Conservation (phyloP, 2,113 vertebrate species). For the Otolemur garnettii region DNA sequence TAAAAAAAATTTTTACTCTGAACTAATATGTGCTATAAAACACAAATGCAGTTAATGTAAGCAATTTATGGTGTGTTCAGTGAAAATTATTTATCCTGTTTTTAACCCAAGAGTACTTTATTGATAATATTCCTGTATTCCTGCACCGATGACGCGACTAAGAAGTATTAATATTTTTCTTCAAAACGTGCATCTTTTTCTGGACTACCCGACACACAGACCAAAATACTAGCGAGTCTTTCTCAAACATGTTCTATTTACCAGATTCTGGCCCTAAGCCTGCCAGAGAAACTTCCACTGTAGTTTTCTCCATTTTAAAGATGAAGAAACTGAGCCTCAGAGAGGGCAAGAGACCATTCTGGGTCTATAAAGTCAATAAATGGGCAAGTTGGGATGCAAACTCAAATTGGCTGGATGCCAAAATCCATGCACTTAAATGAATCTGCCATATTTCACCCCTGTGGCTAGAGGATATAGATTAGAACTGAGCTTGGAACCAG, state of each 20-base stretch:
- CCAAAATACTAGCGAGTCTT: neutral
- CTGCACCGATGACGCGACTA: neutral
- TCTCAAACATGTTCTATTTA: neutral
- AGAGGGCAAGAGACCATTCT: neutral
- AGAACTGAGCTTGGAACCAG: neutral
- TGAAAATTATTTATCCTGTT: constrained; percentile 16
- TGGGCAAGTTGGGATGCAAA: neutral
- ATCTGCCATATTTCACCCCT: neutral
- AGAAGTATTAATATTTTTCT: neutral
- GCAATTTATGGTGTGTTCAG: neutral
- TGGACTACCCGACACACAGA: neutral
- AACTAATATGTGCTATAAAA: neutral
- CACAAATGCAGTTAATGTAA: neutral
- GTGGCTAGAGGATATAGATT: accelerated
- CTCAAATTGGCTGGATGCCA: neutral
- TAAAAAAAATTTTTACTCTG: neutral
- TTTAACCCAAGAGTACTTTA: constrained; percentile 16
- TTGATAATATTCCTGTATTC: neutral
- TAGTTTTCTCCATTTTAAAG: neutral
- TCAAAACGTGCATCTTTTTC: neutral
- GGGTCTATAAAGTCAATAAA: neutral
- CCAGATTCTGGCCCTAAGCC: neutral
- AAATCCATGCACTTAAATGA: neutral
- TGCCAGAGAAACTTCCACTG: neutral
- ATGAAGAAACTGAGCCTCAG: neutral